Conservation (phyloP, 2,113 vertebrate genomes). For the rabbit (Oryctolagus cuniculus) region mOryCun1.1 NC_091440.1:93987001-93987500, state of each 20-base stretch:
- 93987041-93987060: not conserved
- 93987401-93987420: accelerated
- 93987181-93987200: not conserved
- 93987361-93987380: not conserved
- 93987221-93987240: not conserved
- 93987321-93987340: not conserved
- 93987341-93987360: not conserved
- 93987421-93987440: not conserved
- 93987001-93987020: not conserved
- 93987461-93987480: not conserved
- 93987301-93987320: not conserved
- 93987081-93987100: not conserved
- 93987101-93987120: not conserved
- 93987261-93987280: not conserved
- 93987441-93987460: not conserved
- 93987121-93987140: not conserved
- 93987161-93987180: not conserved
- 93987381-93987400: too few species aligned
- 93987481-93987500: not conserved
- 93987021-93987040: not conserved
- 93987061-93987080: not conserved
- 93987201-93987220: not conserved
- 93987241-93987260: not conserved
- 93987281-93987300: not conserved
- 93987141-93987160: not conserved